Evolutionary conservation across 2,888 invertebrate species (phyloP).

Genomic region (Melitaea athalia): DNA sequence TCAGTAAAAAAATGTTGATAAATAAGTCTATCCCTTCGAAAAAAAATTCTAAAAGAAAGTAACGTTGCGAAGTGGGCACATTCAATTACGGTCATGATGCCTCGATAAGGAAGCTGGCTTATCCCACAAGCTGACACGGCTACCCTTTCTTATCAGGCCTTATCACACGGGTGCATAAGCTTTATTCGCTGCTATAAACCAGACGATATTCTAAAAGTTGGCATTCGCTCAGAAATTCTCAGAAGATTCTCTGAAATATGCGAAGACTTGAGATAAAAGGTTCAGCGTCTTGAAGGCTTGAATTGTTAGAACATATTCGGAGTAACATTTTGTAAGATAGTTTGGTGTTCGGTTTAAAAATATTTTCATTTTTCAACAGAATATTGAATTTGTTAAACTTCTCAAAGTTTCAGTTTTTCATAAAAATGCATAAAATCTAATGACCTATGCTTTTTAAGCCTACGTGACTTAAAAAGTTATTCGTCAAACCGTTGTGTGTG

Average conservation of each 20-base stretch:
- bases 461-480: too few species aligned
- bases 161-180: constrained; percentile 19
- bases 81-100: constrained; percentile 13
- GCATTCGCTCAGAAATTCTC: constrained; percentile 33
- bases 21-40: not conserved
- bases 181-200: constrained; percentile 34
- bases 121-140: constrained; percentile 14
- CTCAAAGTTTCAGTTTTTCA: too few species aligned
- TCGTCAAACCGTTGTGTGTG: too few species aligned
- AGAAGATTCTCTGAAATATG: constrained; percentile 28
- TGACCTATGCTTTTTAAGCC: too few species aligned
- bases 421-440: too few species aligned
- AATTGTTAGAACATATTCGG: constrained; percentile 4
- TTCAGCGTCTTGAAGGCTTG: constrained; percentile 9
- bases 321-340: constrained; percentile 3
- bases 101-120: constrained; percentile 7
- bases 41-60: constrained; percentile 6
- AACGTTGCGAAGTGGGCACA: constrained; percentile 10
- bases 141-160: constrained; percentile 33
- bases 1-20: too few species aligned
- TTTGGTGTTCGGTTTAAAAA: not conserved
- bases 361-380: too few species aligned
- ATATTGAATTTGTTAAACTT: too few species aligned
- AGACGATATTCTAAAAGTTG: constrained; percentile 32
- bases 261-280: constrained; percentile 28